Evolutionary conservation across 1,140 invertebrate species (phyloP).

Genomic region (Argopecten irradians): DNA sequence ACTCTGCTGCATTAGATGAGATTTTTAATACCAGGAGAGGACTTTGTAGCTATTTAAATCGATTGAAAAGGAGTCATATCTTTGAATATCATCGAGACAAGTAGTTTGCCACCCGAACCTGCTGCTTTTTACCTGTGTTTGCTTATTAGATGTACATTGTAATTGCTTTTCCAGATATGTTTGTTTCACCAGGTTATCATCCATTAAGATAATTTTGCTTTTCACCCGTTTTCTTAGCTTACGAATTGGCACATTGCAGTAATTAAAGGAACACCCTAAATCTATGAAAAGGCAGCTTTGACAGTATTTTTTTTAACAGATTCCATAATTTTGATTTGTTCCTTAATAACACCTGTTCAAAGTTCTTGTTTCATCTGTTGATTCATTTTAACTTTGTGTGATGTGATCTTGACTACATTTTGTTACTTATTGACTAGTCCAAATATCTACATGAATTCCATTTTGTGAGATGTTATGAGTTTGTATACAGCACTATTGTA

Average conservation of each 20-base stretch:
- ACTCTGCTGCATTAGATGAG: not conserved
- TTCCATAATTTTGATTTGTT: no score
- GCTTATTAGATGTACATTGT: not conserved
- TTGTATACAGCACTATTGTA: no score
- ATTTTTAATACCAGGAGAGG: not conserved
- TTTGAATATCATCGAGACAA: no score
- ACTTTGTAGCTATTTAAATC: not conserved
- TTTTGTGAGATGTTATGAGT: no score
- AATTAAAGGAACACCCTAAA: not conserved
- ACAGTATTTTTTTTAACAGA: no score
- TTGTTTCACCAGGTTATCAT: not conserved
- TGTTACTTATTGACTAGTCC: no score
- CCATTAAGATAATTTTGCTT: not conserved
- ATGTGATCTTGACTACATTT: no score
- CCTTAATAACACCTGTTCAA: no score
- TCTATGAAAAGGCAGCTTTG: not conserved
- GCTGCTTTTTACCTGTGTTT: not conserved
- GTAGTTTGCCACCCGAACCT: not conserved
- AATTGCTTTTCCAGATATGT: no score
- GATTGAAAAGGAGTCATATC: not conserved
- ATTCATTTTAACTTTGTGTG: no score
- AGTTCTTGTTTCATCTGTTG: no score
- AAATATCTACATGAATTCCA: no score
- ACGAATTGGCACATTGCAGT: not conserved
- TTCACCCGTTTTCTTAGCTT: not conserved